These are phyloP conservation scores for Takifugu rubripes DNA, from an alignment of 2,797 vertebrate genomes.

Conservation along the genomic window DNA sequence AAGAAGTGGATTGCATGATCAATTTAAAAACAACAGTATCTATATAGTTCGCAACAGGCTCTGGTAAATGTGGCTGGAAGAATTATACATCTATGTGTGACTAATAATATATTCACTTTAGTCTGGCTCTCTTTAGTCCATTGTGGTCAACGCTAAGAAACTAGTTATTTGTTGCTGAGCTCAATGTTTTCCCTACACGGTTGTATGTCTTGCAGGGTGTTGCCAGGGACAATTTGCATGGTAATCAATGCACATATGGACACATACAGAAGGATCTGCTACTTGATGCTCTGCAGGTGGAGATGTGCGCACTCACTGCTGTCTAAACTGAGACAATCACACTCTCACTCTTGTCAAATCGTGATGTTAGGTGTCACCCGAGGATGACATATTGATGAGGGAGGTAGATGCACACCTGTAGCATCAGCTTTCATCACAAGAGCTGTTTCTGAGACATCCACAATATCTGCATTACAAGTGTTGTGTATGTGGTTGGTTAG, in stretches of 20 bases:
- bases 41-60: conserved; percentile 50
- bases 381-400: no score
- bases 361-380: no score
- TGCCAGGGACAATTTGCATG: conserved; percentile 34
- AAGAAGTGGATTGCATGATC: neutral
- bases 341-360: no score
- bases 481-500: no score
- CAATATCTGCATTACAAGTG: no score
- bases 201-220: conserved; percentile 37
- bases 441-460: no score
- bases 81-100: conserved; percentile 54
- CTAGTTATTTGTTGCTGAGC: conserved; percentile 30
- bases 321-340: no score
- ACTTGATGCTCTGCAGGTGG: no score
- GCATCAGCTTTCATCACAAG: no score
- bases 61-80: conserved; percentile 48
- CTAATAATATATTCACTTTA: conserved; percentile 53
- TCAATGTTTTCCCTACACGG: conserved; percentile 22
- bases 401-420: no score
- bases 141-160: conserved; percentile 27
- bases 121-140: conserved; percentile 56
- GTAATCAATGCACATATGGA: neutral
- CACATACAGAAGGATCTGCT: no score
- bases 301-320: no score
- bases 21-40: conserved; percentile 54